Conservation (phyloP, 2,888 invertebrate genomes). For the Oscheius sp. region DNA sequence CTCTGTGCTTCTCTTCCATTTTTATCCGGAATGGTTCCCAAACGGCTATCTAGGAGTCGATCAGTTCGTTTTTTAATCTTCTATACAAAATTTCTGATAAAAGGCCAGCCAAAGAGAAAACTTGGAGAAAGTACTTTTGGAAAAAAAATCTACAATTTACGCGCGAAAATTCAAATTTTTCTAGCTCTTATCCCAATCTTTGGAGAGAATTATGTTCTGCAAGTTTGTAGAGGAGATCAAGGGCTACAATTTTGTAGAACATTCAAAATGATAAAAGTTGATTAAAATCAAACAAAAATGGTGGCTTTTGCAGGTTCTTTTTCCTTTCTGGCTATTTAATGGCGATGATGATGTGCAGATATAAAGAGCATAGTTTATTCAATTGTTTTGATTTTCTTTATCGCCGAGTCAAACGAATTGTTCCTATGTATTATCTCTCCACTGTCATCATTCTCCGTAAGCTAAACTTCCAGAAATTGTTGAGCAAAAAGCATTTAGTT, state of each 20-base stretch:
- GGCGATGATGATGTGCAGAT: constrained; percentile 14
- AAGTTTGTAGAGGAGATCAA: too few species aligned
- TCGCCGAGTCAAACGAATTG: constrained; percentile 10
- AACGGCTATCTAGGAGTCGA: constrained; percentile 20
- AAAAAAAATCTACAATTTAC: too few species aligned
- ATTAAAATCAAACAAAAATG: too few species aligned
- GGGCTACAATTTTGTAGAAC: too few species aligned
- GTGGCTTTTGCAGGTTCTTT: constrained; percentile 6
- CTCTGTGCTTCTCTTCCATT: constrained; percentile 12
- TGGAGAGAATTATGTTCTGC: too few species aligned
- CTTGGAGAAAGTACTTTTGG: too few species aligned
- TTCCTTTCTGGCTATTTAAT: constrained; percentile 18
- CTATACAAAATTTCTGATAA: too few species aligned
- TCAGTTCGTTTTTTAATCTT: neutral
- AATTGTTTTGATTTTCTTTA: neutral
- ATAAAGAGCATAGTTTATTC: neutral
- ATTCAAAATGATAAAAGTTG: too few species aligned
- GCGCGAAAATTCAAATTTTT: too few species aligned
- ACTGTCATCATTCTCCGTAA: neutral
- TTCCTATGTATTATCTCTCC: constrained; percentile 10
- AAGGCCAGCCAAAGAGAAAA: too few species aligned
- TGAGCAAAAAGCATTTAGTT: neutral
- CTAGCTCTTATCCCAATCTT: neutral
- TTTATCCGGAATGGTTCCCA: constrained; percentile 1
- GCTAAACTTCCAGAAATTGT: too few species aligned